These are phyloP conservation scores for Xylocampa areola DNA, from an alignment of 2,888 invertebrate genomes.

Conservation along the genomic window DNA sequence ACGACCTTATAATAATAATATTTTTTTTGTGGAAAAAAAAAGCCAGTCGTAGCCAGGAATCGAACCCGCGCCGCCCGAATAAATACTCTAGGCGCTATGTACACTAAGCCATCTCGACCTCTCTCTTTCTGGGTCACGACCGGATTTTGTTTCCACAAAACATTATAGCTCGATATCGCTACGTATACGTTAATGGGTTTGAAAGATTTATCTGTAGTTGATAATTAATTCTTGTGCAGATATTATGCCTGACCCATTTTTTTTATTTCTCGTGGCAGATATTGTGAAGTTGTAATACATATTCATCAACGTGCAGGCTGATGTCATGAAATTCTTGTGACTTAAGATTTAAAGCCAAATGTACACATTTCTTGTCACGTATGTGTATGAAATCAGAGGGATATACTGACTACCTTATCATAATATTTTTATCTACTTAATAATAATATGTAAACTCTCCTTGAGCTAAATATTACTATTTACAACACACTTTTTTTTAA, in stretches of 20 bases:
- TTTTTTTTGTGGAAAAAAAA: no score
- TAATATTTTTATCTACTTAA: conserved; percentile 41
- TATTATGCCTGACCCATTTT: conserved; percentile 1
- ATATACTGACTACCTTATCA: conserved; percentile 25
- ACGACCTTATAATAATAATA: no score
- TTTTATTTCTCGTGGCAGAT: neutral
- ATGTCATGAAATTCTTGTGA: neutral
- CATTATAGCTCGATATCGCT: no score
- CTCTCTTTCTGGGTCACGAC: no score
- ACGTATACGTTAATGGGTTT: no score
- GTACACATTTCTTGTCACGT: neutral
- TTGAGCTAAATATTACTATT: conserved; percentile 50
- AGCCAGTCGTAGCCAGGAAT: no score
- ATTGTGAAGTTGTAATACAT: neutral
- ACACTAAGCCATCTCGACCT: no score
- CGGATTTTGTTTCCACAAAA: no score
- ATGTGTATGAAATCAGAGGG: conserved; percentile 9
- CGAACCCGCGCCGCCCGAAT: no score
- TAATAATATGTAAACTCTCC: conserved; percentile 37
- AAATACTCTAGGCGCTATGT: no score
- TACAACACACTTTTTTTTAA: conserved; percentile 27
- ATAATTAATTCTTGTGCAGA: no score
- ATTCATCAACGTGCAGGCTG: neutral
- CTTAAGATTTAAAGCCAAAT: neutral
- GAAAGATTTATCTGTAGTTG: no score